Percentiles rank a stretch among this genome's conserved stretches.
These are phyloP conservation scores for Ophion slaviceki DNA, from an alignment of 2,888 invertebrate genomes.

Conservation along the genomic window DNA sequence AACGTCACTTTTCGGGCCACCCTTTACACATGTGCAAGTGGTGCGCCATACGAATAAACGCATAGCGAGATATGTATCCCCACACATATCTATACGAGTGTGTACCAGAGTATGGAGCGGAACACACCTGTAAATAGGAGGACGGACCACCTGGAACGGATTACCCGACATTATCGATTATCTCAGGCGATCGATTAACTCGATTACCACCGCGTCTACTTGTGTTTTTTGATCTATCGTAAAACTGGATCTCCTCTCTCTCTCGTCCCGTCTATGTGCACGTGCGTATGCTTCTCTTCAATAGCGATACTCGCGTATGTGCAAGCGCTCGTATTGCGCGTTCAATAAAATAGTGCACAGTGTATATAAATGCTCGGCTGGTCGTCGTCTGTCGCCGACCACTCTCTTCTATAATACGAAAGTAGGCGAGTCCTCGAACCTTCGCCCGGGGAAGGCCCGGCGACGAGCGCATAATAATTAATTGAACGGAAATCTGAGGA, in stretches of 20 bases:
- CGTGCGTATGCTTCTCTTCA: not conserved
- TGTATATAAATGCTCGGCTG: slow-evolving; percentile 48
- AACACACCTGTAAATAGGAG: slow-evolving; percentile 56
- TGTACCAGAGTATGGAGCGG: not conserved
- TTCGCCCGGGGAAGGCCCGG: slow-evolving; percentile 48
- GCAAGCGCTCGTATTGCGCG: slow-evolving; percentile 37
- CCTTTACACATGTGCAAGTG: slow-evolving; percentile 11
- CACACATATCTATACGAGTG: not conserved
- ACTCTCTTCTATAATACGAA: slow-evolving; percentile 52
- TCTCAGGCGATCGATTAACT: slow-evolving; percentile 82
- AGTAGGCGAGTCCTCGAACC: slow-evolving; percentile 37
- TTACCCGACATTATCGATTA: slow-evolving; percentile 82
- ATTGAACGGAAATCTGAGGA: slow-evolving; percentile 31
- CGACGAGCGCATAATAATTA: slow-evolving; percentile 64
- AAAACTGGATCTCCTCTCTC: slow-evolving; percentile 77
- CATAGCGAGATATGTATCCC: slow-evolving; percentile 36
- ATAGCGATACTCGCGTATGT: slow-evolving; percentile 24
- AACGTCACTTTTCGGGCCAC: not conserved
- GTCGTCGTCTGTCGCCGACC: slow-evolving; percentile 50
- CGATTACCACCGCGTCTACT: slow-evolving; percentile 77
- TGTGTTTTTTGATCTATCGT: slow-evolving; percentile 82
- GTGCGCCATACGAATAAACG: slow-evolving; percentile 34
- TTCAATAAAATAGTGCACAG: slow-evolving; percentile 47
- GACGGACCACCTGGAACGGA: slow-evolving; percentile 79
- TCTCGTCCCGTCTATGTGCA: slow-evolving; percentile 9